Evolutionary conservation across 2,113 vertebrate species (phyloP).

Genomic region (Cygnus atratus): DNA sequence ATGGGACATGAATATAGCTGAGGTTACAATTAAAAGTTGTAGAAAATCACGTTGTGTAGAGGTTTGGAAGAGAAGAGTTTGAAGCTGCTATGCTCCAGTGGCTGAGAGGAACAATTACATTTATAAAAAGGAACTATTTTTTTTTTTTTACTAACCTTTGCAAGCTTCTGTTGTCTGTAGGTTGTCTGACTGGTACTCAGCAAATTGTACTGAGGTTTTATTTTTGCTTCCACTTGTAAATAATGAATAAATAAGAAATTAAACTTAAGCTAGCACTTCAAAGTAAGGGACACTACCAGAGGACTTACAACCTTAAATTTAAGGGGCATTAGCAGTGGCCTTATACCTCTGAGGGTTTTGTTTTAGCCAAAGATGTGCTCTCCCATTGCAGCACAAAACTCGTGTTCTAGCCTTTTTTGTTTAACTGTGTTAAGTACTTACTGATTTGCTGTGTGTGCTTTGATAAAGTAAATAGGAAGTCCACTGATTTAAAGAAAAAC

Average conservation of each 20-base stretch:
- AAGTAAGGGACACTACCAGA: not conserved
- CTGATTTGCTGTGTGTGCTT: not conserved
- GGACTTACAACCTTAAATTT: not conserved
- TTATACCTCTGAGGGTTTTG: not conserved
- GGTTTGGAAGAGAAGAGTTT: not conserved
- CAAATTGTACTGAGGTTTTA: slow-evolving; percentile 25
- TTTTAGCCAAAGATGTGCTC: not conserved
- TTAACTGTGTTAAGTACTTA: not conserved
- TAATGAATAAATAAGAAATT: slow-evolving; percentile 32
- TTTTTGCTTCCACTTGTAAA: slow-evolving; percentile 27
- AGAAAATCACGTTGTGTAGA: not conserved
- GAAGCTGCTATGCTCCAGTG: slow-evolving; percentile 31
- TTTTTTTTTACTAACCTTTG: slow-evolving; percentile 38
- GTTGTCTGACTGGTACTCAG: slow-evolving; percentile 19
- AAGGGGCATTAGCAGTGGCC: not conserved
- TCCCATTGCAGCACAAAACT: not conserved
- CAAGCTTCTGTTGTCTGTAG: slow-evolving; percentile 33
- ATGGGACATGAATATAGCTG: not conserved
- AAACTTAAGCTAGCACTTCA: too few species aligned
- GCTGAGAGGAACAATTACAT: not conserved
- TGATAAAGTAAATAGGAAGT: not conserved
- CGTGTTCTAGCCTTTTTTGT: not conserved
- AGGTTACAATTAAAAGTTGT: not conserved
- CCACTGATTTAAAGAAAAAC: not conserved
- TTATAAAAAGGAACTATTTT: slow-evolving; percentile 30